phyloP scores from a whole-genome alignment of 2,888 invertebrate species.

The Graphium colonna region DNA sequence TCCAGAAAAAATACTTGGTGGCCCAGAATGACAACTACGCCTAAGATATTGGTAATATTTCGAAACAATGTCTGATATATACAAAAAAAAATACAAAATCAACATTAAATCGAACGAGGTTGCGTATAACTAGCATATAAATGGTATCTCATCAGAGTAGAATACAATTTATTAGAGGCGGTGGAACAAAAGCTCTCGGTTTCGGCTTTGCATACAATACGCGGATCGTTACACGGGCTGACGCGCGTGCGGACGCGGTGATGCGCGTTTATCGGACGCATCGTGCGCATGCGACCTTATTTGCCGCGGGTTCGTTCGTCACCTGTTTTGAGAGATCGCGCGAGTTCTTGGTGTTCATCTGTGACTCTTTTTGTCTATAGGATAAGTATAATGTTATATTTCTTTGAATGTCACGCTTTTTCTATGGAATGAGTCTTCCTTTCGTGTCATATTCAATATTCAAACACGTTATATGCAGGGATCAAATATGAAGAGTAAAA shows the following conservation, averaged over 20 bases:
- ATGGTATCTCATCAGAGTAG: conserved; percentile 2
- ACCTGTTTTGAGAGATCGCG: conserved; percentile 38
- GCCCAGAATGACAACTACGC: too few relatives aligned
- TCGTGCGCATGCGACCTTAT: conserved; percentile 54
- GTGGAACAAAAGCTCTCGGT: conserved; percentile 21
- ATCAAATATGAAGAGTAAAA: too few relatives aligned
- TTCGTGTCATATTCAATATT: too few relatives aligned
- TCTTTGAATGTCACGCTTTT: too few relatives aligned
- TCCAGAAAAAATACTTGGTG: too few relatives aligned
- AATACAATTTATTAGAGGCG: conserved; percentile 12
- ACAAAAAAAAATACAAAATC: neutral
- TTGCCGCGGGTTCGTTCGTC: conserved; percentile 53
- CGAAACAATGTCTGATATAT: neutral
- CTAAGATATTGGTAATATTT: too few relatives aligned
- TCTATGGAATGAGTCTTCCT: too few relatives aligned
- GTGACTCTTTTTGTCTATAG: too few relatives aligned
- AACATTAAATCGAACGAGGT: neutral
- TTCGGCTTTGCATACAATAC: conserved; percentile 65
- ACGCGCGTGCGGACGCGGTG: conserved; percentile 48
- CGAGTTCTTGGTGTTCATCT: too few relatives aligned
- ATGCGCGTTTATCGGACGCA: conserved; percentile 45
- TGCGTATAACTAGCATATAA: neutral
- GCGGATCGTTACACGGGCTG: conserved; percentile 52
- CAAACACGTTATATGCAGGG: too few relatives aligned
- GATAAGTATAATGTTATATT: too few relatives aligned